phyloP scores from a whole-genome alignment of 2,797 vertebrate species.

The Chaenodraco wilsoni region DNA sequence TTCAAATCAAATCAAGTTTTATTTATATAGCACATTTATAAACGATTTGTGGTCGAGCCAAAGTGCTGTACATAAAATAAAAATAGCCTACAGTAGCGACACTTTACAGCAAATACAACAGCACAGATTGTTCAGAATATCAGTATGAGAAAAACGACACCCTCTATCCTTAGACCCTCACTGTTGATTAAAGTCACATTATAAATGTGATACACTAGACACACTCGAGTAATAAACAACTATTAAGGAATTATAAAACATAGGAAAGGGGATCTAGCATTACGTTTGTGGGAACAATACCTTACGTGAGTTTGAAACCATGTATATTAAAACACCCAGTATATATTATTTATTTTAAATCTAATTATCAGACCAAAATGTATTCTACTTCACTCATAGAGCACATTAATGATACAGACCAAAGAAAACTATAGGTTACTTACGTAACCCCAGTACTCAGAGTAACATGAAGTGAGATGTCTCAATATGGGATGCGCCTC shows the following conservation, averaged over 20 bases:
- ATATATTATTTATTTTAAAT: slow-evolving; percentile 7
- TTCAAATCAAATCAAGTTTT: background rate
- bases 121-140: too few species aligned
- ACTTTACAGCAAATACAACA: too few species aligned
- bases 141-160: too few species aligned
- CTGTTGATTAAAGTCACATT: slow-evolving; percentile 29
- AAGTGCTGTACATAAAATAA: too few species aligned
- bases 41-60: too few species aligned
- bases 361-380: background rate
- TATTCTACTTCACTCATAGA: slow-evolving; percentile 6
- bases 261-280: slow-evolving; percentile 28
- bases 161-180: background rate
- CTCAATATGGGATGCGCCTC: too few species aligned
- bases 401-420: background rate
- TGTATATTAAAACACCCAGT: slow-evolving; percentile 12
- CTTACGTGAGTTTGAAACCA: slow-evolving; percentile 31
- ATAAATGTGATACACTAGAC: slow-evolving; percentile 29
- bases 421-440: background rate
- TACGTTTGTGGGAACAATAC: slow-evolving; percentile 40
- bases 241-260: slow-evolving; percentile 16
- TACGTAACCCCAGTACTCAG: too few species aligned
- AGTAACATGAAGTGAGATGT: too few species aligned
- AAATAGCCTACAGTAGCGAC: too few species aligned
- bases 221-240: slow-evolving; percentile 35
- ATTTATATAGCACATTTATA: too few species aligned